Base-by-base conservation (phyloP, 2,888 invertebrate species). In the Deilephila elpenor region DNA sequence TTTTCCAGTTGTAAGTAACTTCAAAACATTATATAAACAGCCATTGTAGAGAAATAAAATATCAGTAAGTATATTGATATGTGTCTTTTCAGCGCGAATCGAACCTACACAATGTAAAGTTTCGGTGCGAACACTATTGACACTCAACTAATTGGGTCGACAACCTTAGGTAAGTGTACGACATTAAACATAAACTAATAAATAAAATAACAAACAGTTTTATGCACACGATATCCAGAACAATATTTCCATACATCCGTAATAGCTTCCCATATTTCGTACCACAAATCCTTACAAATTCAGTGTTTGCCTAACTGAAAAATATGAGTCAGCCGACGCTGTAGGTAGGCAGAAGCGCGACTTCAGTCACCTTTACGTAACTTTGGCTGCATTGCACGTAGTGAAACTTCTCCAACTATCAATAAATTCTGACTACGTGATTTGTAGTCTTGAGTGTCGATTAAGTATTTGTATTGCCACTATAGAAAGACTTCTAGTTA, bases 201-300 rank as follows among this genome's bases (percentile, higher is more conserved):
- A n/a, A 56, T 56, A 56, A 3, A 5, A n/a, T 56, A 56, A 19
- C 56, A 56, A n/a, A n/a, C 56, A n/a, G 56, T n/a, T n/a, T 56
- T n/a, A n/a, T 56, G 56, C n/a, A 19, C n/a, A 29, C 20, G 25
- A 25, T 67, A 67, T 51, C 14, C 25, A 25, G 3, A 67, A 14
- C n/a, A 44, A 14, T 34, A 62, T 25, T 44, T 44, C 44, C 25
- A 44, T 20, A n/a, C 44, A 67, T 51, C 25, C 25, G 44, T 37
- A 32, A 14, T 51, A 67, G 44, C 25, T 51, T 51, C 51, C 44
- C 25, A n/a, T 64, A 11, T 60, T 74, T 76, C 67, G 73, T 73
- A 76, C 29, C 25, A 25, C 74, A 76, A 75, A 78, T 72, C 78
- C 51, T 67, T 25, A 25, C 67, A 51, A 67, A 67, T 67, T 25